Base-by-base conservation (phyloP, 2,113 vertebrate genomes). In the Phaetusa simplex region DNA sequence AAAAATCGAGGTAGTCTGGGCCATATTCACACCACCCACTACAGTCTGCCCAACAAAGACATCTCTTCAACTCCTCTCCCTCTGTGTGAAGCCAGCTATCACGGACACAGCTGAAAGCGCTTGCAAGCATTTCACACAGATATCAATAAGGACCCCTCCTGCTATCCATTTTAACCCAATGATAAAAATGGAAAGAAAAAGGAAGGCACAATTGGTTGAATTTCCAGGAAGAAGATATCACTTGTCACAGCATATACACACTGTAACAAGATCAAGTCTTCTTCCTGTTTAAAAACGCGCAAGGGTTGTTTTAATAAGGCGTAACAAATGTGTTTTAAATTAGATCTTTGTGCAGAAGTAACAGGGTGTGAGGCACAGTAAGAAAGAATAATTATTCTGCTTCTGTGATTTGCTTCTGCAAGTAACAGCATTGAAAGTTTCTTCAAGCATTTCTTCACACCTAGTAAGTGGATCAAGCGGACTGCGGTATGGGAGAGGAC, bases 261-360 rank as follows among this genome's bases (percentile, higher is more conserved):
- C 27, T 79, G 82, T 45, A 94, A 76, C 49, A 85, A 82, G 53
- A 86, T 50, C 47, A 73, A 62, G 20, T 30, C 29, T 79, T 79
- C 76, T 56, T 69, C 64, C 78, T 42, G 36, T 79, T 87, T 65
- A 76, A 95, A 95, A 91, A 90, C 16, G 24, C 43, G 53, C 56
- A 91, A 84, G 42, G 58, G 66, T 56, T 56, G 66, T 40, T 96
- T 93, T 40, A 80, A 73, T 55, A 95, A 82, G 43, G 66, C 82
- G 42, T 94, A 85, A 76, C 32, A 88, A 94, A 86, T 40, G 26
- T 36, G 56, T 18, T 90, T 93, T 82, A 92, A 84, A 96, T 90
- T 52, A 82, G 32, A 88, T 90, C 78, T 95, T 93, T 89, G 80
- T 80, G 78, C 67, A 89, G 52, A 82, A 95, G 67, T 73, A 92